A percentile compares a stretch with the other conserved stretches of the same genome.
Conservation (phyloP, 2,888 invertebrate species). For the Trachelus stipa region DNA sequence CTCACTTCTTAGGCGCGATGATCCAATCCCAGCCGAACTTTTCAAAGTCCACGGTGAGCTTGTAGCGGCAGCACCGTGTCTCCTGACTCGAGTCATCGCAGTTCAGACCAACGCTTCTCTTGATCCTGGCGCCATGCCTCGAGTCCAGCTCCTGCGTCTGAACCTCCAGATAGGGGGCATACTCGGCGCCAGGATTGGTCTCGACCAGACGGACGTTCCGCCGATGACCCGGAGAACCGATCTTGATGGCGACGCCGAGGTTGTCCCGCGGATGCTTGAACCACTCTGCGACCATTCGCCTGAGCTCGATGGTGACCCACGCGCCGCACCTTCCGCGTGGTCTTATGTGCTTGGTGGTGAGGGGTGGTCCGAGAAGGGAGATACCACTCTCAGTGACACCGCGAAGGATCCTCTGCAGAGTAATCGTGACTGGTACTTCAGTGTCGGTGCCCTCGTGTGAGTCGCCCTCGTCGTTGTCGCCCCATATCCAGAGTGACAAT, state of each 20-base stretch:
- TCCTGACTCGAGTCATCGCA: slow-evolving; percentile 87
- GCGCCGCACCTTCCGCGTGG: slow-evolving; percentile 69
- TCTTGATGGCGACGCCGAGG: slow-evolving; percentile 80
- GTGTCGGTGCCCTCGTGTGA: slow-evolving; percentile 27
- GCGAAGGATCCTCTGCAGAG: slow-evolving; percentile 69
- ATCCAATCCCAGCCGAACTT: slow-evolving; percentile 98
- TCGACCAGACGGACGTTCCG: slow-evolving; percentile 72
- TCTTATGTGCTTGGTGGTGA: slow-evolving; percentile 59
- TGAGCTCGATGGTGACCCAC: slow-evolving; percentile 82
- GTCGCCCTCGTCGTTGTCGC: slow-evolving; percentile 43
- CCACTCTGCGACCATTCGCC: slow-evolving; percentile 82
- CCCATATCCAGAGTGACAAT: slow-evolving; percentile 77
- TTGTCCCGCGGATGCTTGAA: slow-evolving; percentile 80
- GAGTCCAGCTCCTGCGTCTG: slow-evolving; percentile 69
- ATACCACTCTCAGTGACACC: slow-evolving; percentile 60
- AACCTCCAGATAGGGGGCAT: slow-evolving; percentile 73
- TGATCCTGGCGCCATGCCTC: slow-evolving; percentile 74
- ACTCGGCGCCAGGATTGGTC: slow-evolving; percentile 73
- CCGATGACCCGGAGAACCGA: slow-evolving; percentile 68
- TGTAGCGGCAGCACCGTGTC: slow-evolving; percentile 92
- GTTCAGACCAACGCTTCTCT: slow-evolving; percentile 84
- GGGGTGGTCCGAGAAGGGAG: slow-evolving; percentile 53
- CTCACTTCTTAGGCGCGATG: slow-evolving; percentile 86
- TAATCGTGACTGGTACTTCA: slow-evolving; percentile 61
- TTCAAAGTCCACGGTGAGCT: slow-evolving; percentile 92